These are phyloP conservation scores for Chaetura pelagica DNA, from an alignment of 2,113 vertebrate species.

Conservation along the genomic window DNA sequence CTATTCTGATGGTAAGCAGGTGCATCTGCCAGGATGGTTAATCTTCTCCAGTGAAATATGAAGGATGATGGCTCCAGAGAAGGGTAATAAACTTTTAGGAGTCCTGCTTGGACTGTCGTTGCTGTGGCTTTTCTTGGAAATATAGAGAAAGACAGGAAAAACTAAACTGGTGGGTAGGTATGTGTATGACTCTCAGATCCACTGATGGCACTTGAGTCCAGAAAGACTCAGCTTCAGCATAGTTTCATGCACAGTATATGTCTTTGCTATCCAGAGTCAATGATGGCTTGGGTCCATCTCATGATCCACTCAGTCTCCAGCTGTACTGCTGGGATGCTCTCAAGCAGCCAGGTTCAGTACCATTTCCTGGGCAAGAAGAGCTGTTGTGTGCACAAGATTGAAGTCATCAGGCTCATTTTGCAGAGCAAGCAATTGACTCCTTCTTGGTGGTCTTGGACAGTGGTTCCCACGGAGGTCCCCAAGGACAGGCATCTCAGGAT, in stretches of 20 bases:
- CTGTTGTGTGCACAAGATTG: fast-evolving
- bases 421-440: not conserved
- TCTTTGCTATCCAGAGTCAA: not conserved
- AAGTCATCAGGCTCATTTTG: not conserved
- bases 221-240: not conserved
- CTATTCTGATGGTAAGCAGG: not conserved
- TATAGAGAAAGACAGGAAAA: not conserved
- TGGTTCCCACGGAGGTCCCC: not conserved
- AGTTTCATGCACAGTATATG: not conserved
- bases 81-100: not conserved
- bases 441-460: not conserved
- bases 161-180: not conserved
- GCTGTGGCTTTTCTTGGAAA: not conserved
- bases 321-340: not conserved
- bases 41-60: not conserved
- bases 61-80: not conserved
- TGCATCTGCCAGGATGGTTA: not conserved
- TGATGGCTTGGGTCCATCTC: not conserved
- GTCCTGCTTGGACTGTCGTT: not conserved
- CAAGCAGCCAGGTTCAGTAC: not conserved
- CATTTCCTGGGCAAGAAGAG: not conserved
- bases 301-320: not conserved
- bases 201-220: not conserved
- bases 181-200: not conserved
- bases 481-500: not conserved